phyloP scores from a whole-genome alignment of 2,797 vertebrate genomes.

The Monodelphis domestica region DNA sequence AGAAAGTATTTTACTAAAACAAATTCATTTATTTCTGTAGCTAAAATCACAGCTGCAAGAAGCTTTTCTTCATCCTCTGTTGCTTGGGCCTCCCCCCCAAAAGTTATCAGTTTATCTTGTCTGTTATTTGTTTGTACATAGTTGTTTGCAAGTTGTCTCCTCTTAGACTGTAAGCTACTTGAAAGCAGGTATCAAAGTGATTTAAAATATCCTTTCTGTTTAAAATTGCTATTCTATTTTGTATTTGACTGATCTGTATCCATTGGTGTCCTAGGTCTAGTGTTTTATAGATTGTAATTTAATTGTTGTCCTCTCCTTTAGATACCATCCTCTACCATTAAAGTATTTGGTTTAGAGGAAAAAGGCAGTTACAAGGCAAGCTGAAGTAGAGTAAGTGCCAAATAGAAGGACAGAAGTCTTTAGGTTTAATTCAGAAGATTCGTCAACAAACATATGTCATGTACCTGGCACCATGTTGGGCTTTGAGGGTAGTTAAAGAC shows the following conservation, averaged over 20 bases:
- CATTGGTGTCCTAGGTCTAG: constrained; percentile 24
- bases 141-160: background rate
- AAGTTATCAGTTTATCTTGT: background rate
- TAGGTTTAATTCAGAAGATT: background rate
- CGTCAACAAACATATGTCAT: background rate
- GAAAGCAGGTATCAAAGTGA: background rate
- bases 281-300: constrained; percentile 21
- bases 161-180: background rate
- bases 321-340: background rate
- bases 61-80: background rate
- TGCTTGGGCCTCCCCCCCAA: background rate
- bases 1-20: background rate
- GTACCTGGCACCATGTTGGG: too few species aligned
- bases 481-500: too few species aligned
- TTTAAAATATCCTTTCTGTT: constrained; percentile 46
- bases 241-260: constrained; percentile 7
- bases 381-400: background rate
- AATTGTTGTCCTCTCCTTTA: constrained; percentile 23
- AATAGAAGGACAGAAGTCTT: background rate
- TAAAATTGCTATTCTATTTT: constrained; percentile 49
- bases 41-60: background rate
- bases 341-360: background rate
- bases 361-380: background rate
- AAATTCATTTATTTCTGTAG: background rate
- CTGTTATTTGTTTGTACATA: background rate